Evolutionary conservation across 2,113 vertebrate genomes (phyloP), one percentile per base, ranked within the genome.

Genomic region (Nerophis lumbriciformis): DNA sequence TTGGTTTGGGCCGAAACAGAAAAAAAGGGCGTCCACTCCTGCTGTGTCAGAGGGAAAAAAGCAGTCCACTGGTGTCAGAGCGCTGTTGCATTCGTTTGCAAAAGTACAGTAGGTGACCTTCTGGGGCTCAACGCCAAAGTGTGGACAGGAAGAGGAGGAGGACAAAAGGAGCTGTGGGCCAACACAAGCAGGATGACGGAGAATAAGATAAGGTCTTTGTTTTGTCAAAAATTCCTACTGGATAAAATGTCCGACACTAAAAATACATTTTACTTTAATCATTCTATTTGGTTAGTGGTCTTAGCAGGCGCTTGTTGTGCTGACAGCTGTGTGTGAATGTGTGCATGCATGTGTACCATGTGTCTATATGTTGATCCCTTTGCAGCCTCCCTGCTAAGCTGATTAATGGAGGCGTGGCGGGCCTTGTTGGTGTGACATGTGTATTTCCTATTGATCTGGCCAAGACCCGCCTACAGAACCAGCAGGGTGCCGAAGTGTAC

Each of bases 391-490:
- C 89, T 1, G 92, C 93, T 78, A 95, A 94, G 80, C 90, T 95
- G 87, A 93, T 94, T 88, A 93, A 93, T 49, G 94, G 94, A 73
- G 94, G 94, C 11, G 86, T 95, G 69, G 93, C 94, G 2, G 94
- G 94, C 51, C 89, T 96, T 52, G 91, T 94, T 68, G 94, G 94
- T 42, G 93, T 95, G 69, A 93, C 94, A 76, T 95, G 94, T 45
- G 93, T 96, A 58, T 95, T 96, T 82, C 94, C 93, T 60, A 93
- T 95, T 51, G 93, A 95, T 85, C 85, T 96, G 75, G 93, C 94
- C 63, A 95, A 96, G 88, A 96, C 94, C 14, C 89, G 93, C 49
- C 91, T 96, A 14, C 94, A 96, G 83, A 96, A 96, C 81, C 94
- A 95, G 87, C 93, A 93, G 70, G 92, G 92, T 1, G 77, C 86